Conservation (phyloP, 2,888 invertebrate genomes). For the Clivina fossor region DNA sequence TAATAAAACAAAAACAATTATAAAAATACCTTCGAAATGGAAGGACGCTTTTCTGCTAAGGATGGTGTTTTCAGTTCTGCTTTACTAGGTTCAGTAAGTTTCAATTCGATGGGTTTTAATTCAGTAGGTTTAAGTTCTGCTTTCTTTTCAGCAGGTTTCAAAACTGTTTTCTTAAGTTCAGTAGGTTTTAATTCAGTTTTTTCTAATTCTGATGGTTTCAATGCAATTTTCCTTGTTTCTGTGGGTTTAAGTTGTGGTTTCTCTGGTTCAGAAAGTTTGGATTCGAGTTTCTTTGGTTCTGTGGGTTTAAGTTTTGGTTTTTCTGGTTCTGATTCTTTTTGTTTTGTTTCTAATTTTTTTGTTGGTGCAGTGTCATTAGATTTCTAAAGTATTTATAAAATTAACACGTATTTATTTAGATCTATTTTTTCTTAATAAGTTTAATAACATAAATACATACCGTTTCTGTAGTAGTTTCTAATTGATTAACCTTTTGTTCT, state of each 20-base stretch:
- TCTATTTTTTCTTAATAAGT: neutral
- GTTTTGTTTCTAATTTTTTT: conserved; percentile 49
- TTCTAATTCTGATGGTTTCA: conserved; percentile 28
- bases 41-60: conserved; percentile 39
- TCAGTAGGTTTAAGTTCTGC: conserved; percentile 44
- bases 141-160: conserved; percentile 37
- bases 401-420: neutral
- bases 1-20: conserved; percentile 9
- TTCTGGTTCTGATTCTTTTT: conserved; percentile 37
- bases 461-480: conserved; percentile 49
- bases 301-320: conserved; percentile 35
- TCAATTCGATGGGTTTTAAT: conserved; percentile 42
- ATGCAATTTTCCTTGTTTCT: conserved; percentile 21
- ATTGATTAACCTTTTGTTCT: conserved; percentile 33
- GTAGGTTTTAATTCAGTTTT: conserved; percentile 32
- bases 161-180: conserved; percentile 36
- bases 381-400: conserved; percentile 43
- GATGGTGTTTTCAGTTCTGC: conserved; percentile 32
- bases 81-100: conserved; percentile 36
- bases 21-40: conserved; percentile 43
- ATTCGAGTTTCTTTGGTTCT: conserved; percentile 43
- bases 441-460: conserved; percentile 43
- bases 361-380: conserved; percentile 40
- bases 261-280: conserved; percentile 55
- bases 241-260: conserved; percentile 49